Conservation (phyloP, 2,888 invertebrate genomes). For the Piscicola geometra region DNA sequence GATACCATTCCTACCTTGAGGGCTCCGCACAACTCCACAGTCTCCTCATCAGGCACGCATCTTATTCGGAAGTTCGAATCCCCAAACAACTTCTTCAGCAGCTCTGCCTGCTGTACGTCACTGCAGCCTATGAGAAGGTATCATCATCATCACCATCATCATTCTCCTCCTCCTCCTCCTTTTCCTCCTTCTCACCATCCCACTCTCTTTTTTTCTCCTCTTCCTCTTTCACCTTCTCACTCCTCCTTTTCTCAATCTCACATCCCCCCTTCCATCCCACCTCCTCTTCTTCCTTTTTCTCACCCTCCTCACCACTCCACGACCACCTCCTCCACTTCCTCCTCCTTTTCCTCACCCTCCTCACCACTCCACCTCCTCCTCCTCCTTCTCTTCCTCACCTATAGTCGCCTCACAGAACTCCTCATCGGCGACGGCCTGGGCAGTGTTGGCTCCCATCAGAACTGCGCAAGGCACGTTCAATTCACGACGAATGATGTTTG, state of each 20-base stretch:
- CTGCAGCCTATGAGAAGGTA: constrained; percentile 52
- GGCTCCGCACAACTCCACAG: constrained; percentile 98
- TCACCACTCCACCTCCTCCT: too few species aligned
- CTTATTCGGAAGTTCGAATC: constrained; percentile 87
- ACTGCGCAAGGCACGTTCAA: constrained; percentile 87
- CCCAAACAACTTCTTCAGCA: constrained; percentile 84
- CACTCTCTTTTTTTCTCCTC: too few species aligned
- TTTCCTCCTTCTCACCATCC: too few species aligned
- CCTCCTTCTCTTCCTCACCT: constrained; percentile 58
- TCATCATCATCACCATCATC: too few species aligned
- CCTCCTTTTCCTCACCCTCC: too few species aligned
- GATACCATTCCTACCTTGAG: constrained; percentile 68
- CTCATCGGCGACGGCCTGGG: constrained; percentile 91
- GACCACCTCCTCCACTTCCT: too few species aligned
- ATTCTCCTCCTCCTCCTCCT: too few species aligned
- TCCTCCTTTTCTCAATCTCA: too few species aligned
- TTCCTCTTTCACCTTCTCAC: too few species aligned
- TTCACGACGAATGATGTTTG: constrained; percentile 80
- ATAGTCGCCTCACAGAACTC: constrained; percentile 99
- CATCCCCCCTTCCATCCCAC: not conserved
- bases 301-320: too few species aligned
- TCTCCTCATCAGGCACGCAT: constrained; percentile 82
- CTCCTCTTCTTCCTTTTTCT: too few species aligned
- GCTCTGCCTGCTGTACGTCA: constrained; percentile 64
- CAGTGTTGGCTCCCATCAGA: constrained; percentile 97